Base-by-base conservation (phyloP, 1,140 invertebrate species). In the Scaptomyza pallida region DNA sequence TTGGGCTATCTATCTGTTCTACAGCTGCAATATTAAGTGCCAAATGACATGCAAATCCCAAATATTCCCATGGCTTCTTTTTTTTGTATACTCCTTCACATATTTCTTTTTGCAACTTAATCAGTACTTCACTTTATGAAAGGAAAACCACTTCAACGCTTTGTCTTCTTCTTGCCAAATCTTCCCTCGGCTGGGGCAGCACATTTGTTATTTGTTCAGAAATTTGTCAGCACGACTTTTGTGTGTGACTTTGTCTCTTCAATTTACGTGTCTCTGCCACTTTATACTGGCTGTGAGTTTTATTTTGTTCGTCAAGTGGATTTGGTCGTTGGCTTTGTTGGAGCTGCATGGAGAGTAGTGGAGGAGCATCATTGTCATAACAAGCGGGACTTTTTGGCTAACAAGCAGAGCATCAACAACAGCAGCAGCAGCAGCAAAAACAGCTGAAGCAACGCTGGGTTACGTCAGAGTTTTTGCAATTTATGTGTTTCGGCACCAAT, bases 161-260 rank as follows among this genome's bases (percentile, higher is more conserved):
- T 41, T 48, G 33, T 37, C 4, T 26, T 37, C 4, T 26, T 40
- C 41, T 47, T 54, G 23, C 43, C 5, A 26, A 68, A 41, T 41
- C 33, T 59, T 55, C 41, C 57, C 26, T 30, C 6, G 15, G n/a
- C 40, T 43, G 44, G 47, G 10, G 10, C 35, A 26, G 45, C 48
- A 72, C 52, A 86, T 80, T 86, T 79, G 72, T 77, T 85, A 71
- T 86, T 71, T 67, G 65, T 55, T 85, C 44, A 85, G 50, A 85
- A 79, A 74, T 85, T 70, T 71, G 64, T 74, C 69, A 56, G 57
- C 40, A 59, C 65, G 57, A 77, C 72, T 74, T 80, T 85, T 76
- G 61, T 74, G 57, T 71, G 72, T 77, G 73, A 85, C 73, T 85
- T 86, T 85, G 69, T 67, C 68, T 64, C 75, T 72, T 72, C 48